Conservation (phyloP, 2,113 vertebrate genomes). For the Dendropsophus ebraccatus region DNA sequence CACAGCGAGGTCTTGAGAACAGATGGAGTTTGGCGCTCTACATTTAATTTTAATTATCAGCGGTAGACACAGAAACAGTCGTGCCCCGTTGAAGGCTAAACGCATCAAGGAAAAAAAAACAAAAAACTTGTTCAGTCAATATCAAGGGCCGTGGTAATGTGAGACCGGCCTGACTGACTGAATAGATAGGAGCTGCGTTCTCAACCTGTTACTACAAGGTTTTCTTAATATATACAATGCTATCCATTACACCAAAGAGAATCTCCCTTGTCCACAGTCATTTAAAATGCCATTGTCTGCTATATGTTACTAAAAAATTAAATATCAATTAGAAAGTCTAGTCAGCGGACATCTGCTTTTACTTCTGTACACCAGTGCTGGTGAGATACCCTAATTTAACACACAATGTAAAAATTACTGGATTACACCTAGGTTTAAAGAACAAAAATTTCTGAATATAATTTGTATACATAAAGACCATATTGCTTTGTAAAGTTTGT, state of each 20-base stretch:
- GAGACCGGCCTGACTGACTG: constrained; percentile 27
- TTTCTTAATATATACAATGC: constrained; percentile 56
- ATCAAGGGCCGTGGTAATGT: constrained; percentile 41
- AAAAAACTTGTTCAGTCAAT: constrained; percentile 25
- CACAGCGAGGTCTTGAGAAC: constrained; percentile 4
- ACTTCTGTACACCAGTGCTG: constrained; percentile 9
- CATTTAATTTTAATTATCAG: constrained; percentile 47
- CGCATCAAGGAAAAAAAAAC: constrained; percentile 3
- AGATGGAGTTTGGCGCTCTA: constrained; percentile 34
- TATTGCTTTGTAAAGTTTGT: too few relatives aligned
- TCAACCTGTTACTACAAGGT: constrained; percentile 60
- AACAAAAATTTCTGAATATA: too few relatives aligned
- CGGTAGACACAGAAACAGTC: constrained; percentile 32
- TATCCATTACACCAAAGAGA: constrained; percentile 54
- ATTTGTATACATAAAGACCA: neutral
- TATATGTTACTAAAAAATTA: constrained; percentile 59
- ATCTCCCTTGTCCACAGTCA: constrained; percentile 47
- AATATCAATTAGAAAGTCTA: constrained; percentile 57
- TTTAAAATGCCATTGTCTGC: constrained; percentile 55
- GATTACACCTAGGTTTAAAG: too few relatives aligned
- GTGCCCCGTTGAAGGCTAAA: constrained; percentile 32
- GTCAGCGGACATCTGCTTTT: constrained; percentile 52
- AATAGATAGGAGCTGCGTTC: constrained; percentile 39
- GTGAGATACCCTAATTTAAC: neutral
- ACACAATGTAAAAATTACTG: neutral